phyloP scores from a whole-genome alignment of 2,113 vertebrate species.

The Phocoena sinus region DNA sequence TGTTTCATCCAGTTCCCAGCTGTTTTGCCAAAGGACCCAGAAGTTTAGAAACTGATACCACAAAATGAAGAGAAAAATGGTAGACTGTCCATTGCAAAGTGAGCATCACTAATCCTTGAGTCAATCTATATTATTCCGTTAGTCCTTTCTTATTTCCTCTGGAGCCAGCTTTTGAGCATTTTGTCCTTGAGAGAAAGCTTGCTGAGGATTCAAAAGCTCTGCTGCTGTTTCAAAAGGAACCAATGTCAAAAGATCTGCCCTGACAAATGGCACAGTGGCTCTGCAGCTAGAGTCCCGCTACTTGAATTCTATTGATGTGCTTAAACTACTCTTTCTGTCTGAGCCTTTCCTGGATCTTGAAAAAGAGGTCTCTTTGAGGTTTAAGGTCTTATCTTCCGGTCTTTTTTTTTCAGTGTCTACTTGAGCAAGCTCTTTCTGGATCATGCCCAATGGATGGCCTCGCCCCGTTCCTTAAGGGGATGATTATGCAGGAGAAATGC shows the following conservation, averaged over 20 bases:
- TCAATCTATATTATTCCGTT: not conserved
- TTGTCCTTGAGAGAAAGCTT: not conserved
- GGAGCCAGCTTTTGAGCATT: not conserved
- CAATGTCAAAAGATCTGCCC: not conserved
- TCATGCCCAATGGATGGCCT: not conserved
- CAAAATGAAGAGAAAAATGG: not conserved
- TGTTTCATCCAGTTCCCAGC: not conserved
- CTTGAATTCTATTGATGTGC: not conserved
- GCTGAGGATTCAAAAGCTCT: not conserved
- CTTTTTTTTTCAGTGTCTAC: not conserved
- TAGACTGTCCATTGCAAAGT: not conserved
- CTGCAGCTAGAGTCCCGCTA: not conserved
- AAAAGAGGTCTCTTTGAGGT: not conserved
- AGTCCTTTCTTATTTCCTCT: not conserved
- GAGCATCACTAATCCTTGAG: rapidly evolving
- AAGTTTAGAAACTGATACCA: not conserved
- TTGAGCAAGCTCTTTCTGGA: not conserved
- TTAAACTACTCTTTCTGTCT: not conserved
- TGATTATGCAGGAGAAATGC: not conserved
- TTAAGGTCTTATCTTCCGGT: not conserved
- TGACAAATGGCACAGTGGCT: not conserved
- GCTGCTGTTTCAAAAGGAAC: not conserved
- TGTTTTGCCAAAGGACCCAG: not conserved
- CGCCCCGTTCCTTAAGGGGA: not conserved
- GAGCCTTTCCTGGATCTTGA: not conserved